These are phyloP conservation scores for Bombyx mandarina DNA, from an alignment of 1,140 invertebrate species.

Conservation along the genomic window DNA sequence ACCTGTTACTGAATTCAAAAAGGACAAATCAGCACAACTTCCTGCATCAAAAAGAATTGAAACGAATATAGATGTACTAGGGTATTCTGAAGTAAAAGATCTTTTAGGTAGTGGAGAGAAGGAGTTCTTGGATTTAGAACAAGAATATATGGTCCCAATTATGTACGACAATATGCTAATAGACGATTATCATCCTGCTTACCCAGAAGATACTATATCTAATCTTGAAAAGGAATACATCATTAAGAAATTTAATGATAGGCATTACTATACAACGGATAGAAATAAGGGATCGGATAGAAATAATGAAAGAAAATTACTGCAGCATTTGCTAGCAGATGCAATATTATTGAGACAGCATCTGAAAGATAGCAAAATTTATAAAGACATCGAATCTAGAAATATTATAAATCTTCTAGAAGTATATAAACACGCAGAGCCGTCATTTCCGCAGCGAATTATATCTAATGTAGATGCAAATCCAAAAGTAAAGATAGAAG, in stretches of 20 bases:
- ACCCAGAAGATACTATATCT: conserved; percentile 25
- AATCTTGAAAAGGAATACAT: conserved; percentile 31
- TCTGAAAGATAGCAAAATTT: not conserved
- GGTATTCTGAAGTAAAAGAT: too few species aligned
- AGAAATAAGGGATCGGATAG: not conserved
- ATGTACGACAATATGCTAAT: conserved; percentile 13
- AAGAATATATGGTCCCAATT: conserved; percentile 18
- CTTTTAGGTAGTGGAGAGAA: not conserved
- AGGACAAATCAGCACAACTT: too few species aligned
- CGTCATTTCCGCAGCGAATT: too few species aligned
- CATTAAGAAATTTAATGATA: conserved; percentile 26
- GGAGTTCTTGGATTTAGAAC: conserved; percentile 10
- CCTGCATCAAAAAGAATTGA: too few species aligned
- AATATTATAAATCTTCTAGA: too few species aligned
- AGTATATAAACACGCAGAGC: too few species aligned
- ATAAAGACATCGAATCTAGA: too few species aligned
- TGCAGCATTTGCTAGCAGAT: not conserved
- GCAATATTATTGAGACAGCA: conserved; percentile 1
- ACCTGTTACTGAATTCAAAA: too few species aligned
- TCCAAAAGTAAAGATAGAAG: conserved; percentile 9
- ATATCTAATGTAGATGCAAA: not conserved
- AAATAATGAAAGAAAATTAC: too few species aligned
- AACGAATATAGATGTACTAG: too few species aligned
- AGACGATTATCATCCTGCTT: conserved; percentile 52
- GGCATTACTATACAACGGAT: conserved; percentile 30